Conservation (phyloP, 2,113 vertebrate genomes). For the Tupaia tana region DNA sequence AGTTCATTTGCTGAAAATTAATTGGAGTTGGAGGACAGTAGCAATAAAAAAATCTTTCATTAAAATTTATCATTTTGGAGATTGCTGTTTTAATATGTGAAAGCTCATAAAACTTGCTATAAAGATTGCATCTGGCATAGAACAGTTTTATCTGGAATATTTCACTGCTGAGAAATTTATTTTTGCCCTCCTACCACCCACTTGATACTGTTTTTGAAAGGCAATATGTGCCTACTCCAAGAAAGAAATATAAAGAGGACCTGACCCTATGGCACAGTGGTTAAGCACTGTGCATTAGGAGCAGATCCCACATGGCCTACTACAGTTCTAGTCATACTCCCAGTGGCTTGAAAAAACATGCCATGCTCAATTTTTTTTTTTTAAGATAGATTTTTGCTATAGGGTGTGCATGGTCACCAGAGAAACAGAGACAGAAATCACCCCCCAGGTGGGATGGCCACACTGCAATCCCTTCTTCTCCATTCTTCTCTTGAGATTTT, state of each 20-base stretch:
- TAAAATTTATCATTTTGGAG: background rate
- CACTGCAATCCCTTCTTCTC: too few species aligned
- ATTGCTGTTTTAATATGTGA: background rate
- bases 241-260: background rate
- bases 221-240: background rate
- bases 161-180: background rate
- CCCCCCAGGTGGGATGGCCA: too few species aligned
- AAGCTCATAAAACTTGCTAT: background rate
- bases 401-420: background rate
- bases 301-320: too few species aligned
- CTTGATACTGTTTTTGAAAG: background rate
- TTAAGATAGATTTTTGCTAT: too few species aligned
- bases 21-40: background rate
- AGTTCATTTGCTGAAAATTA: slow-evolving; percentile 21
- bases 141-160: background rate
- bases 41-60: background rate
- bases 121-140: background rate
- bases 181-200: background rate
- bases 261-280: too few species aligned
- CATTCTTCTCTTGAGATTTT: too few species aligned
- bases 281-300: too few species aligned
- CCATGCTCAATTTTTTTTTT: too few species aligned
- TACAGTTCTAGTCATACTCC: too few species aligned
- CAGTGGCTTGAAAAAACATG: too few species aligned
- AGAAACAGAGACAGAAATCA: too few species aligned